Base-by-base conservation (phyloP, 2,797 vertebrate species). In the Peromyscus nudipes region DNA sequence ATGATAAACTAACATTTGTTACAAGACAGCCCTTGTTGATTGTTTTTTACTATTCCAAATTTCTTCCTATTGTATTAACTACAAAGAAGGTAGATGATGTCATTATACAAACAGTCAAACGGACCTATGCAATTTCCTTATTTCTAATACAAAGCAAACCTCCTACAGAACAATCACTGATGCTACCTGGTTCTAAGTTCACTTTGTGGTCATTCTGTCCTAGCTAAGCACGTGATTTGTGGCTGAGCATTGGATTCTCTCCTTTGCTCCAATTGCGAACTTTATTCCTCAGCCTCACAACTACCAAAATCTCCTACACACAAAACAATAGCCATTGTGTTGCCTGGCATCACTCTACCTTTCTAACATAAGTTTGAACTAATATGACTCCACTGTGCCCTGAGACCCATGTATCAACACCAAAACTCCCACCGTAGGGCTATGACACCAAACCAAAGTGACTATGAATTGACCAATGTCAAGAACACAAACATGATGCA, bases 1-100 rank as follows among this genome's bases (percentile, higher is more conserved):
- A 87, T n/a, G 10, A 75, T 19, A 3, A 17, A 60, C 40, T 67
- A 82, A 77, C 67, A 77, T 49, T 73, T 73, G 14, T 92, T 83
- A 40, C 75, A 89, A 87, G 69, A 88, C 3, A 93, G 25, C 1
- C 64, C 67, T 67, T 96, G 31, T 27, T 80, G 29, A 65, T 4
- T 88, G 9, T 65, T 19, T 75, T 93, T 82, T 19, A 57, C 67
- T 69, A 60, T 43, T 71, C 6, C 31, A 83, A 34, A 31, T 19
- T 57, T 82, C 11, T 96, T 76, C 14, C 57, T 34, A 93, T 95
- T 27, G 10, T 43, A n/a, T 76, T 52, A 83, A 57, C 62, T 89
- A 64, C 49, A 49, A 69, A 67, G n/a, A 73, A 84, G 5, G 29
- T 67, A 79, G 69, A 79, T 60, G 37, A 86, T 46, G 27, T 81